phyloP scores from a whole-genome alignment of 2,888 invertebrate species.

The Pasiphila rectangulata region DNA sequence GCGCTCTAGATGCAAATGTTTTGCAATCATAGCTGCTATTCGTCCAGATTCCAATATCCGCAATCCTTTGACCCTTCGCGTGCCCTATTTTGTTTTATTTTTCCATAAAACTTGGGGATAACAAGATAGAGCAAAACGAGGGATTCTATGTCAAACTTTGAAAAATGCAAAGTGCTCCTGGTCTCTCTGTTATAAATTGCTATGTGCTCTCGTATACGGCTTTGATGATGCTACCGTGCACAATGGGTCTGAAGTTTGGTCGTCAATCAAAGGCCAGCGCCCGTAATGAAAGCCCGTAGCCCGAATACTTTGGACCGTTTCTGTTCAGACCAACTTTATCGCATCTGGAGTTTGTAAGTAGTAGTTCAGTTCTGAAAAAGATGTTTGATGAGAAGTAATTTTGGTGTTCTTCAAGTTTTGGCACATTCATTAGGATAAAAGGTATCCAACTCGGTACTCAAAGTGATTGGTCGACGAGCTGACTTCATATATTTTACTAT shows the following conservation, averaged over 20 bases:
- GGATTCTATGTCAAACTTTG: too few relatives aligned
- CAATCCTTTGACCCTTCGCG: constrained; percentile 13
- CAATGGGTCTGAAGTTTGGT: constrained; percentile 26
- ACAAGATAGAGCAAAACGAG: neutral
- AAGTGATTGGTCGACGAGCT: neutral
- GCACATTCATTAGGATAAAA: neutral
- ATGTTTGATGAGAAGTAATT: neutral
- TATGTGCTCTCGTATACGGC: constrained; percentile 3
- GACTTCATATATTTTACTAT: neutral
- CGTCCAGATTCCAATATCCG: constrained; percentile 35
- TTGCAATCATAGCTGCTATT: constrained; percentile 15
- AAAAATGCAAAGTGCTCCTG: neutral
- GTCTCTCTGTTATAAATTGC: neutral
- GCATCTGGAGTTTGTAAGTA: constrained; percentile 6
- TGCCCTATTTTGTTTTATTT: constrained; percentile 9
- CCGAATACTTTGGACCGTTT: constrained; percentile 1
- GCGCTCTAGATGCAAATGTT: neutral
- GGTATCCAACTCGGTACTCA: neutral
- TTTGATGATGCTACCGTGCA: constrained; percentile 14
- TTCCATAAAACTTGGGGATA: constrained; percentile 6
- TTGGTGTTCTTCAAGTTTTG: neutral
- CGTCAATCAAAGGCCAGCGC: constrained; percentile 26
- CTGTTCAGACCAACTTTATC: constrained; percentile 13
- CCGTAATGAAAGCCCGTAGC: constrained; percentile 22
- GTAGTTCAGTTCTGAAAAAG: neutral